Evolutionary conservation across 92 coral and sea anemone genomes (phyloP), one percentile per base, ranked within the genome.

Genomic region (Porites cylindrica): DNA sequence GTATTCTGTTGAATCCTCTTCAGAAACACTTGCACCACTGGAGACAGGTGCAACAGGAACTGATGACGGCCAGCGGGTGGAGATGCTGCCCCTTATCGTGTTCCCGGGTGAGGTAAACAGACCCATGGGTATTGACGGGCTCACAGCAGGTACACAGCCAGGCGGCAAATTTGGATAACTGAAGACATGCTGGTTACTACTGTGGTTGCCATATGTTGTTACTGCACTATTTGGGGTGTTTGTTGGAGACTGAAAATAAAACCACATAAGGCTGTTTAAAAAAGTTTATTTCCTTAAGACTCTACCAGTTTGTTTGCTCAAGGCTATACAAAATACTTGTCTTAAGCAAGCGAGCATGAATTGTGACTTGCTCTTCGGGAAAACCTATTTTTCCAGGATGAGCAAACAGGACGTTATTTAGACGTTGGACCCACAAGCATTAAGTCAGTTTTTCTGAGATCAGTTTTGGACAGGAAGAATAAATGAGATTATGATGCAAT

Each of bases 1-100:
- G 58, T 94, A 91, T 79, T 94, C 96, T 7, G 90, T 66, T 66
- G 91, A 69, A 64, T 85, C 89, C 18, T 91, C 98, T 58, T 93
- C 98, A 7, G 85, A 61, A 1, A 69, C 92, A 73, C 64, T 29
- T 26, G 83, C 87, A 10, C 68, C 69, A 43, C 67, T 78, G 29
- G 84, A 70, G 23, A 85, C 86, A 18, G 91, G 93, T 38, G 79
- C 67, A 7, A 87, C 67, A 63, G 88, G 67, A 62, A 87, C 65
- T 17, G 91, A 78, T 38, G 93, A 13, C 10, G 93, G 82, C 93
- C 93, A 91, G 70, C 93, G 91, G 10, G 91, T 85, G 12, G 84
- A 71, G 9, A 74, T 72, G 51, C 71, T 77, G 10, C 91, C 77
- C 68, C 93, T 75, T 5, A 82, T 84, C 10, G 66, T 66, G 14